These are phyloP conservation scores for Cataglyphis albicans DNA, from an alignment of 2,888 invertebrate species.

Conservation along the genomic window DNA sequence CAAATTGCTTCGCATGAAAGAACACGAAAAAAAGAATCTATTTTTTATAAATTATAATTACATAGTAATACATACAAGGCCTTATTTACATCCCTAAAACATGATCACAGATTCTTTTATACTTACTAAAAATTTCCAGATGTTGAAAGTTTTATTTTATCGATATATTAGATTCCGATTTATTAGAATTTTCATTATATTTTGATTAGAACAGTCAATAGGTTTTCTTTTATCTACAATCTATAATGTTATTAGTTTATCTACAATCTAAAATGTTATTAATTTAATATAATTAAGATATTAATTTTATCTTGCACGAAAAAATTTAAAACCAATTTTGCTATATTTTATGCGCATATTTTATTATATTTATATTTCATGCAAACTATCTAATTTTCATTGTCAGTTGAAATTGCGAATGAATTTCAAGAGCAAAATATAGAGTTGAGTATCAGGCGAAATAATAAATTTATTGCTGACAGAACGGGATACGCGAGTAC, in stretches of 20 bases:
- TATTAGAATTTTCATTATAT: not conserved
- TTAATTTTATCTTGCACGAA: not conserved
- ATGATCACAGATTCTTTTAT: conserved; percentile 1
- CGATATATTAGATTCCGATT: not conserved
- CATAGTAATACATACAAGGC: not conserved
- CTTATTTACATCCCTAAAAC: not conserved
- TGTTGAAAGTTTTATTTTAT: conserved; percentile 16
- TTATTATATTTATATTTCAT: not conserved
- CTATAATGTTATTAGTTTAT: not conserved
- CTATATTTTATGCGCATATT: not conserved
- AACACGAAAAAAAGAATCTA: conserved; percentile 14
- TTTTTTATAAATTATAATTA: conserved; percentile 29
- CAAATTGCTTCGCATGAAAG: conserved; percentile 36
- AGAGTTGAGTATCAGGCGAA: not conserved
- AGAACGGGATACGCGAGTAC: not conserved
- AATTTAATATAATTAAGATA: not conserved
- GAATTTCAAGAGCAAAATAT: conserved; percentile 25
- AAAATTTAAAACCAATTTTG: not conserved
- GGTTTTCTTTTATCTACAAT: not conserved
- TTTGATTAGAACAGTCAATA: not conserved
- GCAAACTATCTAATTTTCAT: not conserved
- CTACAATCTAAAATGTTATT: not conserved
- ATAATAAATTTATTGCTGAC: conserved; percentile 3
- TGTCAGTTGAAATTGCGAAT: not conserved
- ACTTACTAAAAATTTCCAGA: not conserved